phyloP scores from a whole-genome alignment of 2,113 vertebrate species.

The Podilymbus podiceps region DNA sequence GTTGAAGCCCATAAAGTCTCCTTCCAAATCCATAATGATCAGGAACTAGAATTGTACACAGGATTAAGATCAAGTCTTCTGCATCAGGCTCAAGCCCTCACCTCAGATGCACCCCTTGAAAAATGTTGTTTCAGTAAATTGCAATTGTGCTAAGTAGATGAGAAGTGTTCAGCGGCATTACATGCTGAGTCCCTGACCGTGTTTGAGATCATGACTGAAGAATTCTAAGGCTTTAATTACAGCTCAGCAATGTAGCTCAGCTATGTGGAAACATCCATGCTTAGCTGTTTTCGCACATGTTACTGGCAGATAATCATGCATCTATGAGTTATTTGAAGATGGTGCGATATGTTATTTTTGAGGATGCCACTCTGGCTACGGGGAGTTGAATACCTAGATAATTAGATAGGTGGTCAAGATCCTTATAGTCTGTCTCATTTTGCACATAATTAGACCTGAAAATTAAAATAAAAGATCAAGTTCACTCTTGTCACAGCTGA shows the following conservation, averaged over 20 bases:
- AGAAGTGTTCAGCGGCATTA: background rate
- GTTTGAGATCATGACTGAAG: background rate
- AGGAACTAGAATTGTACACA: background rate
- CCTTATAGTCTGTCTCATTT: background rate
- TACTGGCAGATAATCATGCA: background rate
- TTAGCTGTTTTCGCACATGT: background rate
- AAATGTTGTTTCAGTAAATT: background rate
- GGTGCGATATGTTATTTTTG: background rate
- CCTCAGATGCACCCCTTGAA: background rate
- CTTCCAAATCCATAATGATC: background rate
- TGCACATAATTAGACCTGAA: background rate
- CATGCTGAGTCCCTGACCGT: background rate
- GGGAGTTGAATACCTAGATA: background rate
- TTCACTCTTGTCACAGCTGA: background rate
- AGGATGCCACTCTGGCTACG: background rate
- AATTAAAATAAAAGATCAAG: background rate
- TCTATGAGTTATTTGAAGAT: background rate
- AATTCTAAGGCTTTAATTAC: background rate
- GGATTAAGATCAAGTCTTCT: background rate
- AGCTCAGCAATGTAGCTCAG: background rate
- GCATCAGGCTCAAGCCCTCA: background rate
- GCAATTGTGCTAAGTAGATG: background rate
- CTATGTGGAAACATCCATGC: background rate
- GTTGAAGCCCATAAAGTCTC: background rate
- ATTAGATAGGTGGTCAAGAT: background rate